Conservation (phyloP, 2,113 vertebrate genomes). For the Epinephelus cyanopodus region DNA sequence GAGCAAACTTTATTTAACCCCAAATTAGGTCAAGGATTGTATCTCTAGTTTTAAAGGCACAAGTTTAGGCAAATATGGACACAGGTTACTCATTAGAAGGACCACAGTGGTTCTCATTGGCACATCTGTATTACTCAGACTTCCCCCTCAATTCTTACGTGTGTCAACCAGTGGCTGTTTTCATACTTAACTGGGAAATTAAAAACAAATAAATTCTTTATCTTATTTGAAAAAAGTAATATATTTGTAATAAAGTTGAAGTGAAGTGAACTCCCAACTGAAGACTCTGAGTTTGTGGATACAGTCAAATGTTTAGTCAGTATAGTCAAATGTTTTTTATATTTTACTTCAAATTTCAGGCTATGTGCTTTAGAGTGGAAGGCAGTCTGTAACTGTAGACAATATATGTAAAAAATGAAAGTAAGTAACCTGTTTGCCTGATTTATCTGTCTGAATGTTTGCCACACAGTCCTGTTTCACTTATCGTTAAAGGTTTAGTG, state of each 20-base stretch:
- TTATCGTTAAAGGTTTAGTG: not conserved
- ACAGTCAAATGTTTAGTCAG: no score
- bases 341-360: not conserved
- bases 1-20: conserved; percentile 87
- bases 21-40: conserved; percentile 84
- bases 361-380: not conserved
- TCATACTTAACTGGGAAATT: not conserved
- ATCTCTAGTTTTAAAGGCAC: conserved; percentile 76
- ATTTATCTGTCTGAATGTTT: not conserved
- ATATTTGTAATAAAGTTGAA: not conserved
- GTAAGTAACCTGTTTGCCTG: not conserved
- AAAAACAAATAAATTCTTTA: not conserved
- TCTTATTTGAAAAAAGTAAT: not conserved
- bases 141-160: not conserved
- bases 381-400: not conserved
- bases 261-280: not conserved
- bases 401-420: no score
- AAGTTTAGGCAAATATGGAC: conserved; percentile 87
- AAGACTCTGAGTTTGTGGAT: not conserved
- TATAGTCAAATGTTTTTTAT: no score
- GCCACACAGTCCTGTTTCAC: not conserved
- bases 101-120: conserved; percentile 48
- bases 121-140: conserved; percentile 38
- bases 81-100: conserved; percentile 85
- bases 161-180: conserved; percentile 2